Percentiles rank a stretch among this genome's conserved stretches.
phyloP scores from a whole-genome alignment of 2,888 invertebrate species.

The Callyntrura sp. region DNA sequence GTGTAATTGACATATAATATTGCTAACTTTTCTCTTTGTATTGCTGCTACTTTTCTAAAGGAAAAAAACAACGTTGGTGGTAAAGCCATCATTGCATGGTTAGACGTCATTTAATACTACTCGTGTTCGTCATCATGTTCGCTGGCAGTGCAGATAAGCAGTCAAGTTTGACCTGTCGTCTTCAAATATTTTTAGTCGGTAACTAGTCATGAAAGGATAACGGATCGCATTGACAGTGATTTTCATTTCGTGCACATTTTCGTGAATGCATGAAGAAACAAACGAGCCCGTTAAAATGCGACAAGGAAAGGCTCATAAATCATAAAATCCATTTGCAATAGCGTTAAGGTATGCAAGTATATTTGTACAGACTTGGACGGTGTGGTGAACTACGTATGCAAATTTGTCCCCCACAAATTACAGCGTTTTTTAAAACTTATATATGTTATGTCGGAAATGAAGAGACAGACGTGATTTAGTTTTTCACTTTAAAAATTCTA shows the following conservation, averaged over 20 bases:
- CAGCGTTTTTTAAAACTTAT: not conserved
- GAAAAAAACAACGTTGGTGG: not conserved
- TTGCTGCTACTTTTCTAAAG: slow-evolving; percentile 1
- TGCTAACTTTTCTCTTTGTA: slow-evolving; percentile 59
- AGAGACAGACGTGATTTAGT: no score
- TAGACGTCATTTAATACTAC: slow-evolving; percentile 63
- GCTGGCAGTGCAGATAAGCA: slow-evolving; percentile 24
- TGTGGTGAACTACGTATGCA: not conserved
- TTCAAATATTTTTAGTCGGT: not conserved
- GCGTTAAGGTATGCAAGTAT: not conserved
- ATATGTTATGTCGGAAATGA: not conserved
- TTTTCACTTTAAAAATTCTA: no score
- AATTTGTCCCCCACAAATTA: not conserved
- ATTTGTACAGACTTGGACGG: not conserved
- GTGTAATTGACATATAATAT: slow-evolving; percentile 52
- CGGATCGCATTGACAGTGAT: not conserved
- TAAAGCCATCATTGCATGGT: slow-evolving; percentile 57
- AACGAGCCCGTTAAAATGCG: not conserved
- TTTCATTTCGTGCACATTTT: not conserved
- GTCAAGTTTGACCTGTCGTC: not conserved
- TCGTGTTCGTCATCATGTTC: slow-evolving; percentile 2
- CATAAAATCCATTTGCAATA: not conserved
- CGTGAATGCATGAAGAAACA: not conserved
- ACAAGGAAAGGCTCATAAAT: not conserved
- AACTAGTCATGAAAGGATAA: not conserved